These are phyloP conservation scores for Fabriciana adippe DNA, from an alignment of 2,888 invertebrate genomes.

Conservation along the genomic window DNA sequence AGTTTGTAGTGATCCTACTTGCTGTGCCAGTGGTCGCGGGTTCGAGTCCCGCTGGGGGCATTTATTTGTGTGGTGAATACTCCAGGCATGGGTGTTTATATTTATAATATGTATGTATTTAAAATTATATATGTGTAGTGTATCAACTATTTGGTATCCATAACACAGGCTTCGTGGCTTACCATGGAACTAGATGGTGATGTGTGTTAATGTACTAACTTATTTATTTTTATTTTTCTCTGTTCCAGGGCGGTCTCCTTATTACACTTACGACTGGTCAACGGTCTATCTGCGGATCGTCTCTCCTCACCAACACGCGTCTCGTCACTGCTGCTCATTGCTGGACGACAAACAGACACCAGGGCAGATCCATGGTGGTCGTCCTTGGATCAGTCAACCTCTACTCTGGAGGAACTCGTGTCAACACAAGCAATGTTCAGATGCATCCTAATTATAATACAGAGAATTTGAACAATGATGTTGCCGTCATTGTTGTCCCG, in stretches of 20 bases:
- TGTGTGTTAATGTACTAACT: too few relatives aligned
- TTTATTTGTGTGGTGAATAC: too few relatives aligned
- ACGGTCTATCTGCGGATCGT: slow-evolving; percentile 54
- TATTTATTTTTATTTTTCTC: too few relatives aligned
- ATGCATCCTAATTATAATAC: slow-evolving; percentile 48
- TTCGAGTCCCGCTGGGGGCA: too few relatives aligned
- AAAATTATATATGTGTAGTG: slow-evolving; percentile 5
- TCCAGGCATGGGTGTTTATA: too few relatives aligned
- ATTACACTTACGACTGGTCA: slow-evolving; percentile 47
- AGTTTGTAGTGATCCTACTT: too few relatives aligned
- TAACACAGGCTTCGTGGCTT: too few relatives aligned
- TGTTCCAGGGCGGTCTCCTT: slow-evolving; percentile 50
- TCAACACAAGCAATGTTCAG: slow-evolving; percentile 43
- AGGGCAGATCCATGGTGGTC: slow-evolving; percentile 48
- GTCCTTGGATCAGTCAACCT: slow-evolving; percentile 46
- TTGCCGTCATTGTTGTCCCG: slow-evolving; percentile 48
- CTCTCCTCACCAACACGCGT: slow-evolving; percentile 52
- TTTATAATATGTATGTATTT: too few relatives aligned
- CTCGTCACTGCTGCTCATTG: slow-evolving; percentile 54
- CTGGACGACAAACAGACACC: slow-evolving; percentile 50
- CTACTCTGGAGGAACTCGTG: slow-evolving; percentile 47
- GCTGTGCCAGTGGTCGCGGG: too few relatives aligned
- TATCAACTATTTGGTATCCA: too few relatives aligned
- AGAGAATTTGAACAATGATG: slow-evolving; percentile 43
- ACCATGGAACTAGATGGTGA: too few relatives aligned